Conservation (phyloP, 2,113 vertebrate genomes). For the Campylomormyrus tamandua region DNA sequence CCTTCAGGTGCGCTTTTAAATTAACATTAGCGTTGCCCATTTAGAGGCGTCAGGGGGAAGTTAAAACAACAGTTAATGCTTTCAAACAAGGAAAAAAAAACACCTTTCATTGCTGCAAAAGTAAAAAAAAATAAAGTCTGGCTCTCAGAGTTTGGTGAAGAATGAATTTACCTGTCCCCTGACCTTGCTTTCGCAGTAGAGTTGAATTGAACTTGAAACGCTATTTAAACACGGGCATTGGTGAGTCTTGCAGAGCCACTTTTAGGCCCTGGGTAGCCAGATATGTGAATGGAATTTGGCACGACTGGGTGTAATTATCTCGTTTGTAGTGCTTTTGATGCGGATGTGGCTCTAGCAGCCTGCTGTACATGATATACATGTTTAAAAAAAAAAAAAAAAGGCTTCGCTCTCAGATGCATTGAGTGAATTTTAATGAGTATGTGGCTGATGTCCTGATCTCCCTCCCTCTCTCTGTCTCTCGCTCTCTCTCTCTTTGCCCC, state of each 20-base stretch:
- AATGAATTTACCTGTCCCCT: not conserved
- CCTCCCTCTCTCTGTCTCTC: not conserved
- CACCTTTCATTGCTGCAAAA: not conserved
- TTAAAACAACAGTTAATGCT: not conserved
- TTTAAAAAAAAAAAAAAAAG: not conserved
- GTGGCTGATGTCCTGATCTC: not conserved
- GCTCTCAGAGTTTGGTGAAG: not conserved
- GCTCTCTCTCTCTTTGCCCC: not conserved
- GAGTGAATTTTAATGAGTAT: not conserved
- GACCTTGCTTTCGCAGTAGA: not conserved
- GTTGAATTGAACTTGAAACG: not conserved
- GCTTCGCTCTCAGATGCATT: not conserved
- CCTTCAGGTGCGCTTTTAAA: not conserved
- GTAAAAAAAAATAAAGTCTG: not conserved
- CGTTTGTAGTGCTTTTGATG: not conserved
- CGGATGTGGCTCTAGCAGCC: not conserved
- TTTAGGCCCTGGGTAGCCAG: not conserved
- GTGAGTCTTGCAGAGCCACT: not conserved
- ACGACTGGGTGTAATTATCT: conserved; percentile 9
- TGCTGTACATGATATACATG: conserved; percentile 6
- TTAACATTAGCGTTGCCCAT: not conserved
- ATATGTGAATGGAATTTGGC: not conserved
- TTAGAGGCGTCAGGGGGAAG: not conserved
- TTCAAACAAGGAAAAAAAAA: not conserved
- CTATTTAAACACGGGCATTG: not conserved